A percentile compares a stretch with the other conserved stretches of the same genome.
phyloP scores from a whole-genome alignment of 2,888 invertebrate genomes.

The Drosophila stalkeri region DNA sequence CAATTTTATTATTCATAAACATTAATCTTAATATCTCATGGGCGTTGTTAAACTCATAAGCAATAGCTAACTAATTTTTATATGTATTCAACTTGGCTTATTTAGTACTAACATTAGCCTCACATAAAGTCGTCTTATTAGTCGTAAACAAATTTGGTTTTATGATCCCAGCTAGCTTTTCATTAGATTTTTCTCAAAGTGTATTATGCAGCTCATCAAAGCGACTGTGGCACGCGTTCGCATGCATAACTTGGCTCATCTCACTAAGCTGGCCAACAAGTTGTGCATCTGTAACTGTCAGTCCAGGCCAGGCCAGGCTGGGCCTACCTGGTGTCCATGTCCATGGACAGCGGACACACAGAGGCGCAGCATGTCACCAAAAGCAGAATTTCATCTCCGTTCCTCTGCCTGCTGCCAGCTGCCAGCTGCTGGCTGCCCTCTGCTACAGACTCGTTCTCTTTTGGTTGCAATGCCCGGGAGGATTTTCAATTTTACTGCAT shows the following conservation, averaged over 20 bases:
- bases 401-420: neutral
- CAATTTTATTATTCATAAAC: neutral
- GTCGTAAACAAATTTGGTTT: neutral
- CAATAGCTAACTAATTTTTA: neutral
- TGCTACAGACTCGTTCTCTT: slow-evolving; percentile 1
- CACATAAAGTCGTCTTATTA: neutral
- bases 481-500: slow-evolving; percentile 84
- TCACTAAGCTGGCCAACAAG: slow-evolving; percentile 68
- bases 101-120: neutral
- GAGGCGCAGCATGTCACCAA: slow-evolving; percentile 67
- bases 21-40: neutral
- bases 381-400: slow-evolving; percentile 26
- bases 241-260: slow-evolving; percentile 66
- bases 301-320: slow-evolving; percentile 43
- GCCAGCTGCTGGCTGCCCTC: neutral
- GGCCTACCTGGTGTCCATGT: slow-evolving; percentile 32
- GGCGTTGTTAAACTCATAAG: neutral
- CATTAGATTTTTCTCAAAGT: slow-evolving; percentile 35
- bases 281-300: slow-evolving; percentile 73
- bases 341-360: slow-evolving; percentile 6
- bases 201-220: slow-evolving; percentile 52
- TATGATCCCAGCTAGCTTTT: neutral
- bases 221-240: slow-evolving; percentile 55
- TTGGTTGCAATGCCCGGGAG: slow-evolving; percentile 71
- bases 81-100: too few relatives aligned